A percentile compares a stretch with the other conserved stretches of the same genome.
These are phyloP conservation scores for Virgularia gustaviana DNA, from an alignment of 92 coral and sea anemone species.

Conservation along the genomic window DNA sequence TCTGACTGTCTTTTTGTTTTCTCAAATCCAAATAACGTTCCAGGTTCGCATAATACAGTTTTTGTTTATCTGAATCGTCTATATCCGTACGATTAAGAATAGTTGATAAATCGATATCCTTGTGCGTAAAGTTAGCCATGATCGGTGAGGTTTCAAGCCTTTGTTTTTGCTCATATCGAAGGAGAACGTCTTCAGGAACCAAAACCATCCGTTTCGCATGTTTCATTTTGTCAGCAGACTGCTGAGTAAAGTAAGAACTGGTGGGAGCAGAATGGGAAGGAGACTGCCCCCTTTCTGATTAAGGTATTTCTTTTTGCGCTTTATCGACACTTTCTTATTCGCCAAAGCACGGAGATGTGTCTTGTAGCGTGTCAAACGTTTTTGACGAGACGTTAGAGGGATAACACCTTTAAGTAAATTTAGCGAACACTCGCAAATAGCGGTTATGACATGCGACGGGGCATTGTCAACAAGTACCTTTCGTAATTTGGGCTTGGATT, in stretches of 20 bases:
- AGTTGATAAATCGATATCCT: conserved; percentile 23
- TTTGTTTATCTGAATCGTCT: conserved; percentile 2
- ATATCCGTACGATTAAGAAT: neutral
- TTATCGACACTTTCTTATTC: conserved; percentile 35
- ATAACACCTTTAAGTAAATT: too few relatives aligned
- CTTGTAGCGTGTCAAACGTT: too few relatives aligned
- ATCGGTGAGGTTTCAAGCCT: conserved; percentile 18
- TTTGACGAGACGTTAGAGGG: too few relatives aligned
- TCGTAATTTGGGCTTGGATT: too few relatives aligned
- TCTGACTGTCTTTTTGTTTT: conserved; percentile 17
- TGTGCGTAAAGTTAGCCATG: neutral
- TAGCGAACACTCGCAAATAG: too few relatives aligned
- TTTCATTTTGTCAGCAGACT: neutral
- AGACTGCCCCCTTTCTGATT: conserved; percentile 38
- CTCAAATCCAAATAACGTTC: conserved; percentile 35
- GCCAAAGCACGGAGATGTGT: too few relatives aligned
- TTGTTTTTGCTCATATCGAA: conserved; percentile 24
- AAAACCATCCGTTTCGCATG: conserved; percentile 7
- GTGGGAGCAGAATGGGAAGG: too few relatives aligned
- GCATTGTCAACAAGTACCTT: too few relatives aligned
- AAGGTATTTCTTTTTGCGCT: conserved; percentile 35
- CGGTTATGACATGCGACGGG: too few relatives aligned
- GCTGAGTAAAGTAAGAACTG: conserved; percentile 5
- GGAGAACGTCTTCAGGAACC: conserved; percentile 7
- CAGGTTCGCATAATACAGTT: conserved; percentile 26